Conservation (phyloP, 2,888 invertebrate species). For the Petrophora chlorosata region DNA sequence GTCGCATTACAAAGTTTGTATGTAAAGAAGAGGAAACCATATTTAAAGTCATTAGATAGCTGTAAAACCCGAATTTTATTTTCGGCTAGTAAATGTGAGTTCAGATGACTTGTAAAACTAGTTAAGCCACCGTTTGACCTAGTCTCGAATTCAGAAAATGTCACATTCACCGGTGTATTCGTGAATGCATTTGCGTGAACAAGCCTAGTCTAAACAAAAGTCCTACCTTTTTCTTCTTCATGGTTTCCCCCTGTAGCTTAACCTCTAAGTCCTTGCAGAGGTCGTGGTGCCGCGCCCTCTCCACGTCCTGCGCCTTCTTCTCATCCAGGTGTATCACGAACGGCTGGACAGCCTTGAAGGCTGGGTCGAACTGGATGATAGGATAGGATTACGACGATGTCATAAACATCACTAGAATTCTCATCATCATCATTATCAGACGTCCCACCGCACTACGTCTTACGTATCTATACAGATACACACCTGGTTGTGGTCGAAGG, state of each 20-base stretch:
- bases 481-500: constrained; percentile 75
- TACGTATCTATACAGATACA: too few relatives aligned
- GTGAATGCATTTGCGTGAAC: not conserved
- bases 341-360: constrained; percentile 55
- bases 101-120: too few relatives aligned
- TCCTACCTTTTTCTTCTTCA: constrained; percentile 65
- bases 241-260: constrained; percentile 64
- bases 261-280: constrained; percentile 70
- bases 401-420: too few relatives aligned
- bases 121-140: too few relatives aligned
- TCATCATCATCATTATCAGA: too few relatives aligned
- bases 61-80: too few relatives aligned
- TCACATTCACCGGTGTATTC: not conserved
- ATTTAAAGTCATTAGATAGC: too few relatives aligned
- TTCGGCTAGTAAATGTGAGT: too few relatives aligned
- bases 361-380: constrained; percentile 64
- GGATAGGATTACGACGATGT: not conserved
- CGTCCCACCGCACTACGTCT: too few relatives aligned
- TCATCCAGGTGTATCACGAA: constrained; percentile 72
- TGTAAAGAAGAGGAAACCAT: too few relatives aligned
- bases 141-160: not conserved
- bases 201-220: not conserved
- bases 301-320: constrained; percentile 53
- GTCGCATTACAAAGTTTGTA: too few relatives aligned
- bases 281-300: constrained; percentile 58